phyloP scores from a whole-genome alignment of 2,797 vertebrate species.

The Miichthys miiuy region DNA sequence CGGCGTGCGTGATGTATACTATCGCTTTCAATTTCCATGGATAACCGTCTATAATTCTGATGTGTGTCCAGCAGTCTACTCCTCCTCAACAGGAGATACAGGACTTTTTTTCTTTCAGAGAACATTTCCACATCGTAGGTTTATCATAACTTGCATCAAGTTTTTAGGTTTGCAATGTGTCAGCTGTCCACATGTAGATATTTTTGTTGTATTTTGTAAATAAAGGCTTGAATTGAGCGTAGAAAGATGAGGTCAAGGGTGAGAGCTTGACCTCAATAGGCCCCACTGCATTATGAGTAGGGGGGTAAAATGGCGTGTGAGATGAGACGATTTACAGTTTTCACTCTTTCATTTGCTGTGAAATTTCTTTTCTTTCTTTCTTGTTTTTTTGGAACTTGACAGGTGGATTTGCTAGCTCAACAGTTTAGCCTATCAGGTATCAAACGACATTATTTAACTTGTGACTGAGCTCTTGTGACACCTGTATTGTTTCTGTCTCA shows the following conservation, averaged over 20 bases:
- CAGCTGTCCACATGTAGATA: conserved; percentile 90
- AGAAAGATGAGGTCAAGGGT: conserved; percentile 76
- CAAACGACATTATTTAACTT: conserved; percentile 71
- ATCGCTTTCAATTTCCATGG: conserved; percentile 60
- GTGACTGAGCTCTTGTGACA: conserved; percentile 76
- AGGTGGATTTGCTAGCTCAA: conserved; percentile 71
- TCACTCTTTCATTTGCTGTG: conserved; percentile 86
- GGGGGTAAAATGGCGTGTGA: conserved; percentile 51
- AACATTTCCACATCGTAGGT: conserved; percentile 91
- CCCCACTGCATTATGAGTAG: conserved; percentile 54
- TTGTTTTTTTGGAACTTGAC: conserved; percentile 54
- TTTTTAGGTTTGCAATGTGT: conserved; percentile 91
- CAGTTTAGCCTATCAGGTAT: conserved; percentile 70
- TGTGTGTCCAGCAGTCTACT: conserved; percentile 49
- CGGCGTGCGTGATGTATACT: conserved; percentile 66
- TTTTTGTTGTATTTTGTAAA: conserved; percentile 95
- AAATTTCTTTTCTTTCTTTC: conserved; percentile 64
- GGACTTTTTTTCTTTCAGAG: conserved; percentile 68
- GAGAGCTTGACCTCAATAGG: conserved; percentile 45
- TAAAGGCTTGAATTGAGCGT: conserved; percentile 84
- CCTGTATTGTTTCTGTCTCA: conserved; percentile 74
- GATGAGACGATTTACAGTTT: conserved; percentile 84
- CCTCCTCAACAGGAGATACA: conserved; percentile 42
- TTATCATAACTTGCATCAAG: conserved; percentile 99
- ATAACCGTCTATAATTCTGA: conserved; percentile 48